Base-by-base conservation (phyloP, 2,797 vertebrate genomes). In the Pterois miles region DNA sequence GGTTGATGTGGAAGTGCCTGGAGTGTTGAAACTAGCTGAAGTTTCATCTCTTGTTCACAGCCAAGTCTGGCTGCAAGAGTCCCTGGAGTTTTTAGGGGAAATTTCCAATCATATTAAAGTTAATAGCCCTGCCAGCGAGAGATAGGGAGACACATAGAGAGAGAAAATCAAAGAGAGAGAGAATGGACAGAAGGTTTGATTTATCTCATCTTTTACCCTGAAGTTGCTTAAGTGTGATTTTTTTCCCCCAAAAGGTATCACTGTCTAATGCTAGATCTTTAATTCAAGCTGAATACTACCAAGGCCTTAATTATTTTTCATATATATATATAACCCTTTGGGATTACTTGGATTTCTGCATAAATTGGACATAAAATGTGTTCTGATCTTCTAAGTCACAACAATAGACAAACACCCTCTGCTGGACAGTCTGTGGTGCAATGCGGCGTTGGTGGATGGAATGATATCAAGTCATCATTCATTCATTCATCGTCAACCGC, bases 31-130 rank as follows among this genome's bases (percentile, higher is more conserved):
- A 84, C 65, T 63, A 83, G 81, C 80, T 83, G 80, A 76, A 69
- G 84, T 80, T 79, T 70, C 83, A 71, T 78, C 76, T 86, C 81
- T 83, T 83, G 70, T 84, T 84, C 46, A 2, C 59, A 40, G 76
- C 11, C 56, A 1, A 2, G 60, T 70, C 77, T 64, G 31, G 48
- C 69, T 76, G 50, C n/a, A 8, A 22, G 13, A 73, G 72, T 86
- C 85, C 77, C 88, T 50, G 31, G 82, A 81, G 86, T 66, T 83
- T 84, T 67, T 50, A 46, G 58, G 23, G 76, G 67, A 76, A 74
- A 80, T 80, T 83, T 86, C 53, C 81, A 87, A 89, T 89, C 82
- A 83, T 86, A 83, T 88, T 82, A 69, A 76, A 82, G 86, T 86
- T 25, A 86, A 89, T 88, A 80, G 80, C 71, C 54, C 72, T 53